Evolutionary conservation across 2,113 vertebrate genomes (phyloP).

Genomic region (Leptobrachium leishanense): DNA sequence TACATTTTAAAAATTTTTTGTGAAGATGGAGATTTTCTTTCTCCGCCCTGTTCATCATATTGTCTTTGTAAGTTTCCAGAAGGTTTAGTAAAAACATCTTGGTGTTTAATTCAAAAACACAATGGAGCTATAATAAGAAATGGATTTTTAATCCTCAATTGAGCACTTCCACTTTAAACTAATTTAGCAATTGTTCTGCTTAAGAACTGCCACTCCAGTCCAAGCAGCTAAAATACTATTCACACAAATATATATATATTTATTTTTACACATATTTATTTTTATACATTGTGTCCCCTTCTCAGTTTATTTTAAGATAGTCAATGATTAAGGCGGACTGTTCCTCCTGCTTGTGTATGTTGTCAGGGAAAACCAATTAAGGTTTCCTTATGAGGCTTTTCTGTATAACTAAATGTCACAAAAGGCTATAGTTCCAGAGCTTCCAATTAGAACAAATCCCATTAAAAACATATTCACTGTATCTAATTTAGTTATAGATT

Average conservation of each 20-base stretch:
- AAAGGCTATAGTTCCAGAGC: conserved; percentile 39
- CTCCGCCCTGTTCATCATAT: too few species aligned
- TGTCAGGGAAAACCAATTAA: conserved; percentile 33
- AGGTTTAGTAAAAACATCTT: too few species aligned
- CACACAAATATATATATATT: not conserved
- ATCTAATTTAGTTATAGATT: conserved; percentile 45
- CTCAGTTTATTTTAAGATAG: not conserved
- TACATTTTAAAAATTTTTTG: too few species aligned
- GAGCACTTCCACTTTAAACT: too few species aligned
- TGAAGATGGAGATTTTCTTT: too few species aligned
- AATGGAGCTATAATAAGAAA: too few species aligned
- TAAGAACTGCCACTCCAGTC: too few species aligned
- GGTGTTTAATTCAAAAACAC: too few species aligned
- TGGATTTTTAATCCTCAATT: too few species aligned
- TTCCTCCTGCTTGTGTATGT: conserved; percentile 17
- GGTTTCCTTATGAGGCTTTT: conserved; percentile 22
- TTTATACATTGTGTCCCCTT: not conserved
- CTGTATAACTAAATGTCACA: conserved; percentile 36
- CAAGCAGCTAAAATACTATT: too few species aligned
- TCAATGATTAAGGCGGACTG: not conserved
- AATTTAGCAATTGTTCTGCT: too few species aligned
- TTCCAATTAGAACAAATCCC: conserved; percentile 42
- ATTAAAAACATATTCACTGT: conserved; percentile 43
- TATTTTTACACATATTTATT: not conserved
- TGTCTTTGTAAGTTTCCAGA: too few species aligned